Conservation (phyloP, 2,113 vertebrate species). For the Percopsis transmontana region DNA sequence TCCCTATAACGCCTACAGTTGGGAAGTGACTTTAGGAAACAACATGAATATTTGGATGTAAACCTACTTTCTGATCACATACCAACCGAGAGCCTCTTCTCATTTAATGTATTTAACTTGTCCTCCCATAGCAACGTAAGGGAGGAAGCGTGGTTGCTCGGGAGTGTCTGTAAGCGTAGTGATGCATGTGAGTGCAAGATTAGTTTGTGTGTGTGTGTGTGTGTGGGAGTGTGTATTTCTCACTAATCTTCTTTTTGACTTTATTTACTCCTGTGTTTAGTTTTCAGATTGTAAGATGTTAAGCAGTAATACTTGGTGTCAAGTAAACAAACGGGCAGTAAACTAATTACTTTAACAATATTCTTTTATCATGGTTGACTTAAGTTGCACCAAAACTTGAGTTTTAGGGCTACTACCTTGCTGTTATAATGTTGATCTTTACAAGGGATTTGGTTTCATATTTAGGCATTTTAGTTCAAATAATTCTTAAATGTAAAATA, state of each 20-base stretch:
- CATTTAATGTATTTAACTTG: slow-evolving; percentile 1
- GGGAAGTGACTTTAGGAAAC: neutral
- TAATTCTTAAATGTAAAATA: no score
- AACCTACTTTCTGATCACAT: neutral
- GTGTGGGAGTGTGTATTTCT: slow-evolving; percentile 41
- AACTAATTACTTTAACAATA: slow-evolving; percentile 62
- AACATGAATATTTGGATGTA: neutral
- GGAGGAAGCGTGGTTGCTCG: slow-evolving; percentile 32
- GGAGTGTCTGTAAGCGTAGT: slow-evolving; percentile 45
- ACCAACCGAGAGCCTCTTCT: neutral
- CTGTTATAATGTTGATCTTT: neutral
- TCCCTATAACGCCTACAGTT: neutral
- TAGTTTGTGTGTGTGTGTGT: slow-evolving; percentile 41
- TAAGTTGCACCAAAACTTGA: slow-evolving; percentile 7
- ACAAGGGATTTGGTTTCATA: no score
- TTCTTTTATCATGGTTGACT: slow-evolving; percentile 12
- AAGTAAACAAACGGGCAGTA: slow-evolving; percentile 60
- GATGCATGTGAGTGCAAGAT: slow-evolving; percentile 53
- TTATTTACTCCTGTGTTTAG: slow-evolving; percentile 52
- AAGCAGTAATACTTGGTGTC: slow-evolving; percentile 62
- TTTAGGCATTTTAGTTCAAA: no score
- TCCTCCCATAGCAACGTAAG: slow-evolving; percentile 15
- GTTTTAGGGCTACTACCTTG: neutral
- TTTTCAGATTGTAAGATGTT: slow-evolving; percentile 58
- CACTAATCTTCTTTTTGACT: slow-evolving; percentile 61